A percentile compares a stretch with the other conserved stretches of the same genome.
Conservation (phyloP, 2,113 vertebrate genomes). For the Dicentrarchus labrax region DNA sequence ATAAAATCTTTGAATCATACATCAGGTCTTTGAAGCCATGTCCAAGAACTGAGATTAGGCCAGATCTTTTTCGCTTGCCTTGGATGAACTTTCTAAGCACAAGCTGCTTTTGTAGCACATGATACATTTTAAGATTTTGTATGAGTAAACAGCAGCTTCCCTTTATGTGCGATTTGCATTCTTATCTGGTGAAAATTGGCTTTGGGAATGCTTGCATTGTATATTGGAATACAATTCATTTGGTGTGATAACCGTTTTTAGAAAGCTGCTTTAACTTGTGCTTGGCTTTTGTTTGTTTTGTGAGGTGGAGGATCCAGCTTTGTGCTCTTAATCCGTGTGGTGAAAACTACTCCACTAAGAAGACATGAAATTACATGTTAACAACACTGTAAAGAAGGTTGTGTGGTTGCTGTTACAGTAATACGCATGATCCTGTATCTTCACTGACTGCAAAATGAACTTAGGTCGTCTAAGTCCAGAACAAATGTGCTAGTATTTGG, state of each 20-base stretch:
- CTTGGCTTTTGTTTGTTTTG: slow-evolving; percentile 26
- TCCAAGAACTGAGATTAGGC: slow-evolving; percentile 51
- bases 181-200: slow-evolving; percentile 41
- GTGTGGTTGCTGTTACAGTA: neutral
- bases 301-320: slow-evolving; percentile 45
- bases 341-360: slow-evolving; percentile 27
- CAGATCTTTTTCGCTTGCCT: slow-evolving; percentile 34
- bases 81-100: slow-evolving; percentile 46
- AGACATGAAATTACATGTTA: slow-evolving; percentile 19
- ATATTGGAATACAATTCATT: slow-evolving; percentile 40
- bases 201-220: slow-evolving; percentile 46
- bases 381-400: slow-evolving; percentile 7
- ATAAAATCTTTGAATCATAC: slow-evolving; percentile 56
- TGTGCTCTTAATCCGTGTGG: slow-evolving; percentile 54
- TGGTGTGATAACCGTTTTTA: slow-evolving; percentile 58
- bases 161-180: slow-evolving; percentile 40
- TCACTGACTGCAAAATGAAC: neutral
- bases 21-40: slow-evolving; percentile 40
- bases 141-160: slow-evolving; percentile 12
- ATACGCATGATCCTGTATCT: neutral
- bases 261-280: slow-evolving; percentile 63
- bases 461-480: neutral
- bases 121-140: slow-evolving; percentile 26
- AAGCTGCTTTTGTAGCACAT: slow-evolving; percentile 25
- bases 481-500: neutral